These are phyloP conservation scores for Sesamia inferens DNA, from an alignment of 2,888 invertebrate species.

Conservation along the genomic window DNA sequence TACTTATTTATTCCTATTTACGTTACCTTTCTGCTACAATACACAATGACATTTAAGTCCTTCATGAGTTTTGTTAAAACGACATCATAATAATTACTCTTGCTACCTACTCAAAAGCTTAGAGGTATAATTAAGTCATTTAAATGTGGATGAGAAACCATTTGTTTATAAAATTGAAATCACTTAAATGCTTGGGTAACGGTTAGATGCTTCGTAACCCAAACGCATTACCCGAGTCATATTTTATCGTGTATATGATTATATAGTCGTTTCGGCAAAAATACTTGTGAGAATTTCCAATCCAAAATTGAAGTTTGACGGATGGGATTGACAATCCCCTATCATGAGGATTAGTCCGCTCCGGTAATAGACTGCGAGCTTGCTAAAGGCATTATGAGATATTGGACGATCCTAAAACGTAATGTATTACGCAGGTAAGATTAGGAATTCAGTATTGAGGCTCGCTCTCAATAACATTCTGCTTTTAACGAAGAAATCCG, in stretches of 20 bases:
- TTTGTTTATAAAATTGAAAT: conserved; percentile 26
- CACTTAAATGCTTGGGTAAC: conserved; percentile 2
- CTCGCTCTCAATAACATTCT: conserved; percentile 58
- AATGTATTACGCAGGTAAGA: conserved; percentile 48
- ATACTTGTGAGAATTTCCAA: conserved; percentile 37
- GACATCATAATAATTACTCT: conserved; percentile 1
- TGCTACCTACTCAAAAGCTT: not conserved
- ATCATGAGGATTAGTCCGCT: conserved; percentile 53
- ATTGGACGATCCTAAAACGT: conserved; percentile 37
- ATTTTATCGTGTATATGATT: conserved; percentile 11
- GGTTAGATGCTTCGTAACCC: not conserved
- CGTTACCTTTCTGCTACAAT: conserved; percentile 15
- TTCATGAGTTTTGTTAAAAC: not conserved
- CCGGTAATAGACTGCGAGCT: conserved; percentile 51
- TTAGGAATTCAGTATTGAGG: conserved; percentile 42
- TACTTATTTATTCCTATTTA: conserved; percentile 21
- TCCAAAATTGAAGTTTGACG: conserved; percentile 46
- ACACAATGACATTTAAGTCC: conserved; percentile 24
- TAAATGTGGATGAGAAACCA: conserved; percentile 6
- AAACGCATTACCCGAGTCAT: conserved; percentile 6
- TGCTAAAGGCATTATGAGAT: conserved; percentile 46
- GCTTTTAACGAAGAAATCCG: conserved; percentile 63
- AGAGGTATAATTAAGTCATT: conserved; percentile 14
- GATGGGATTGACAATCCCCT: conserved; percentile 42
- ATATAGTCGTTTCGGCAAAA: conserved; percentile 10